These are phyloP conservation scores for Columba guinea DNA, from an alignment of 2,797 vertebrate species.

Conservation along the genomic window DNA sequence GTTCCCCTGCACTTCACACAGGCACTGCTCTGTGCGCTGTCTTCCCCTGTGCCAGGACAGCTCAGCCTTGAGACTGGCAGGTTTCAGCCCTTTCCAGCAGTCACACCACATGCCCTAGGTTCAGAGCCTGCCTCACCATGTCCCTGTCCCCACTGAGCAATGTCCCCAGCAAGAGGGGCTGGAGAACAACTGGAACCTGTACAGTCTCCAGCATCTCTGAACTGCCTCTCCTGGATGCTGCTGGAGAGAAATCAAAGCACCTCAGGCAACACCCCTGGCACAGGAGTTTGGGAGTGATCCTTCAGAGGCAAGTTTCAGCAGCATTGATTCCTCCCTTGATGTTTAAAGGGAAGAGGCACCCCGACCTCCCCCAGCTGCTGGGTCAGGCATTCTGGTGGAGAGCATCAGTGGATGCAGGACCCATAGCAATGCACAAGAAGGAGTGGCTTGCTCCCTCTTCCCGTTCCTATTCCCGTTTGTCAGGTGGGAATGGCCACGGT, in stretches of 20 bases:
- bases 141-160: not conserved
- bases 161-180: not conserved
- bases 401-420: not conserved
- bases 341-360: not conserved
- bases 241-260: not conserved
- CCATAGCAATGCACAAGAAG: not conserved
- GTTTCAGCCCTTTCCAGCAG: not conserved
- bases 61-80: not conserved
- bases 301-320: not conserved
- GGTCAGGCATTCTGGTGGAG: not conserved
- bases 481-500: not conserved
- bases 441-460: not conserved
- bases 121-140: rapidly evolving
- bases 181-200: not conserved
- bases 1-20: not conserved
- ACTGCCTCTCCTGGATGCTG: not conserved
- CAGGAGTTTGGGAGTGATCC: rapidly evolving
- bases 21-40: not conserved
- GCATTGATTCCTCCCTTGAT: not conserved
- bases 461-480: not conserved
- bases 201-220: not conserved
- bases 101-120: not conserved
- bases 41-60: not conserved
- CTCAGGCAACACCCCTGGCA: rapidly evolving
- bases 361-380: rapidly evolving